Evolutionary conservation across 2,888 invertebrate species (phyloP).

Genomic region (Meiosimyza platycephala): DNA sequence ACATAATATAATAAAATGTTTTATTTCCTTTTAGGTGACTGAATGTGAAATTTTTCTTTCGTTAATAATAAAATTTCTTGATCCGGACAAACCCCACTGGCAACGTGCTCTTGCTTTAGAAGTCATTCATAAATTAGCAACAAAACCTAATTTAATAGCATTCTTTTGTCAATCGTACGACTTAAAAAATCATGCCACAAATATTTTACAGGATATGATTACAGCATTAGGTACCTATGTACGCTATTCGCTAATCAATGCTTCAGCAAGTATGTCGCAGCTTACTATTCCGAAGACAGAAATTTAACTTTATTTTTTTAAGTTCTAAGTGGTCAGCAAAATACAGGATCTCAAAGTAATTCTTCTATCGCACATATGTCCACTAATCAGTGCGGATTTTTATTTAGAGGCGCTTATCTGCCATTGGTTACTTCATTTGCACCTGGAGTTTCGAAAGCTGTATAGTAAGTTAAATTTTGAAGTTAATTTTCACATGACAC

Average conservation of each 20-base stretch:
- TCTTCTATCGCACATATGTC: slow-evolving; percentile 68
- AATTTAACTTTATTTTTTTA: slow-evolving; percentile 47
- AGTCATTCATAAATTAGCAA: slow-evolving; percentile 93
- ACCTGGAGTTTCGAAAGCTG: slow-evolving; percentile 86
- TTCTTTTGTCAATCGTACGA: slow-evolving; percentile 97
- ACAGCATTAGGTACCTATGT: slow-evolving; percentile 94
- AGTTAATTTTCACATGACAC: not conserved
- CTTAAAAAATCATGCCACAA: slow-evolving; percentile 91
- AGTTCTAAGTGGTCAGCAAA: slow-evolving; percentile 38
- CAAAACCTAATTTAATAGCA: slow-evolving; percentile 85
- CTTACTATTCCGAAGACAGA: slow-evolving; percentile 45
- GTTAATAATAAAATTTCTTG: slow-evolving; percentile 95
- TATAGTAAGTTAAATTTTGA: slow-evolving; percentile 78
- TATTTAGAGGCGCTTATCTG: slow-evolving; percentile 92
- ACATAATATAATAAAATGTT: slow-evolving; percentile 1
- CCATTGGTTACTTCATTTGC: slow-evolving; percentile 88
- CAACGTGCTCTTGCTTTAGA: slow-evolving; percentile 95
- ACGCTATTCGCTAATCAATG: slow-evolving; percentile 84
- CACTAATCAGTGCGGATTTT: slow-evolving; percentile 76
- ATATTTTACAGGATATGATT: slow-evolving; percentile 95
- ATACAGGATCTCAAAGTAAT: slow-evolving; percentile 55
- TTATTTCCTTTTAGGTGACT: slow-evolving; percentile 77
- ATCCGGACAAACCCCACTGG: slow-evolving; percentile 97
- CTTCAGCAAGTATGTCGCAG: slow-evolving; percentile 54
- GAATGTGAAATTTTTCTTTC: slow-evolving; percentile 99